Base-by-base conservation (phyloP, 2,797 vertebrate species). In the Avahi laniger region DNA sequence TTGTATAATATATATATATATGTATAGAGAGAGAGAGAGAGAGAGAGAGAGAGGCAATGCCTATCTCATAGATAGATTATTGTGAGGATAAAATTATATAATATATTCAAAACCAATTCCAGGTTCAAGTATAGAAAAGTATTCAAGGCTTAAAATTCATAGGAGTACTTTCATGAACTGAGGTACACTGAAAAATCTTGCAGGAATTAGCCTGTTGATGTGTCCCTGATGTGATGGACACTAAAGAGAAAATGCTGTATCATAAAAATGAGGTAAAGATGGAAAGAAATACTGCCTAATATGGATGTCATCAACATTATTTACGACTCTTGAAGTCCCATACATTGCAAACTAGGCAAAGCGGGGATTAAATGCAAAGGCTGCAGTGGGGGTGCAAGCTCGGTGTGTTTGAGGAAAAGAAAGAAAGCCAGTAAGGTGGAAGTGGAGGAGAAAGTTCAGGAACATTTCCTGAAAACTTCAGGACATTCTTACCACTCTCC, bases 221-320 rank as follows among this genome's bases (percentile, higher is more conserved):
- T 61, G 43, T 80, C 91, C 69, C 30, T 93, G 41, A 59, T 78
- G 20, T 81, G 61, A 87, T 33, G 22, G 63, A 86, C 24, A 93
- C 12, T 52, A 83, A 69, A 79, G 28, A 81, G 73, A 88, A 82
- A 90, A 73, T 46, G 18, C n/a, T 38, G 5, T 38, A 90, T 28
- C 46, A 92, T 59, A 9, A 89, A 78, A 61, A 72, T 67, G 35
- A 35, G 95, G 5, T 70, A 28, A 85, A 69, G 24, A 6, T 26
- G 52, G 22, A 83, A 90, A 90, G 46, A 92, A 80, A 70, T 22
- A 81, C 38, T 63, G n/a, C 4, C 54, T 87, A 35, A 84, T 46
- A 63, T 17, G 70, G n/a, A 43, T 13, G 41, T 48, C 41, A 24
- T 17, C 33, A 63, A 28, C 0, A 2, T 63, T 35, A 26, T 65